Base-by-base conservation (phyloP, 1,140 invertebrate genomes). In the Drosophila pandora region DNA sequence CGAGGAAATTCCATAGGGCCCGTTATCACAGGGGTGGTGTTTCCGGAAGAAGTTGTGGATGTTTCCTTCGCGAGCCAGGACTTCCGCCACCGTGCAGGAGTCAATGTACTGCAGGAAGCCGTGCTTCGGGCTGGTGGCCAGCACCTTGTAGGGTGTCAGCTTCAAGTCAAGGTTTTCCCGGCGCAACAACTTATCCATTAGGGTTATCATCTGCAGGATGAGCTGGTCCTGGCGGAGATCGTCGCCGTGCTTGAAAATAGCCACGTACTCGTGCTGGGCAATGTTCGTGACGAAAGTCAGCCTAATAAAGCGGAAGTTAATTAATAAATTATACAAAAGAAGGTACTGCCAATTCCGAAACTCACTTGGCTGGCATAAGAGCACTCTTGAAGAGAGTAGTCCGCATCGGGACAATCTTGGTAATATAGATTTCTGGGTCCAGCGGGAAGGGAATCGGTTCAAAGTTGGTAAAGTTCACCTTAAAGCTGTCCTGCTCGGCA, bases 151-250 rank as follows among this genome's bases (percentile, higher is more conserved):
- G 0, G 98, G 98, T 1, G 98, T 99, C 61, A 99, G 90, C 91
- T 98, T 98, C 32, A 99, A 93, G 93, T 99, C 98, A 32, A 99
- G 93, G 93, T 99, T 99, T 93, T 99, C 97, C 75, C 96, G 94
- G 45, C 97, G 93, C 32, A 99, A 92, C 21, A 99, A 92, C 92
- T 98, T 97, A 92, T 99, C 99, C 98, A 99, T 99, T 3, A 99
- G 93, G 0, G 97, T 98, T 62, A 99, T 99, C 93, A 99, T 99
- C 92, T 98, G 96, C 54, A 99, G 92, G 70, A 99, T 98, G 0
- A 99, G 93, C 92, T 99, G 99, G 93, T 99, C 99, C 92, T 99
- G 99, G 23, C 98, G 92, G n/a, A 99, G 92, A 93, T 99, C 99
- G 93, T 99, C 99, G 1, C 99, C 99, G 88, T 98, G 95, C 93